Base-by-base conservation (phyloP, 2,888 invertebrate genomes). In the Diachrysia chrysitis region DNA sequence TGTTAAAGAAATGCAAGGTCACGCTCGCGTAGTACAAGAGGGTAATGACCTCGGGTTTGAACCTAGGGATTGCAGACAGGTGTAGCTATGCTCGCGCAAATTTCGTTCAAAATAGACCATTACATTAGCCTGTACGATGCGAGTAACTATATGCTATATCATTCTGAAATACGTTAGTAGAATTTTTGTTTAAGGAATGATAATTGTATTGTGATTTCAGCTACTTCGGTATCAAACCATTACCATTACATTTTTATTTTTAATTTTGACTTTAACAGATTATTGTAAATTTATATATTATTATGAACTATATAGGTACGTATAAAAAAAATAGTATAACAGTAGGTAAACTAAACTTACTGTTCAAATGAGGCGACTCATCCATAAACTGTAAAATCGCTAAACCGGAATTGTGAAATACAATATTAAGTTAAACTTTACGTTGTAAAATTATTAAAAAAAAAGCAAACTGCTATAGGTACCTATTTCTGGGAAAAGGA, bases 1-100 rank as follows among this genome's bases (percentile, higher is more conserved):
- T 62, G 58, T 19, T 69, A 66, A 73, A 80, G 73, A 79, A 77
- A 83, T 83, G 83, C 83, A 82, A 82, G 80, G 76, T 77, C 83
- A 83, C 81, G 82, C 67, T 69, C 71, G 54, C 55, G 55, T 54
- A 70, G 58, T 55, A 66, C 62, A 59, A n/a, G 64, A 37, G 76
- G 75, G 68, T 63, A 72, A 70, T 66, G 72, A 58, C 80, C 69
- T 66, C 65, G 71, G 21, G 57, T 64, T 58, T 54, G 68, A 54
- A 76, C 60, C 25, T 62, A 57, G 58, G 32, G 21, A 64, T 51
- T 66, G 59, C 60, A 66, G 71, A 76, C 58, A 37, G 16, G 56
- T 61, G 35, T 46, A 58, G 35, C 48, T 35, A 58, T 42, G 23
- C 16, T 29, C 35, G 19, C 35, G 59, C 14, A 48, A 17, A 35